Evolutionary conservation across 2,797 vertebrate species (phyloP), one percentile per base, ranked within the genome.

Genomic region (Acestrorhynchus altus): DNA sequence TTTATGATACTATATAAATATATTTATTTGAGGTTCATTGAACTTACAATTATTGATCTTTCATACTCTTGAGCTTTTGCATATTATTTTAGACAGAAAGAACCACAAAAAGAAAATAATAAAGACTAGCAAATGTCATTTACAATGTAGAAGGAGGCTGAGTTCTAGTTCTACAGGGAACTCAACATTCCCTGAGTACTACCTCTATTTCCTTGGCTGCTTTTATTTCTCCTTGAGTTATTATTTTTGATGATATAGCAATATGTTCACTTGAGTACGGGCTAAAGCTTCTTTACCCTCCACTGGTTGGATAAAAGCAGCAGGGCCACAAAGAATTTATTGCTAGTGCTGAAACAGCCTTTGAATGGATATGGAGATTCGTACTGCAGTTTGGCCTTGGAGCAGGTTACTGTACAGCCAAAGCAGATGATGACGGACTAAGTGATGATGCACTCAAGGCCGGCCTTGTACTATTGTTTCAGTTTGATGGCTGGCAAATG

Each of bases 381-480:
- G 7, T 44, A 31, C 46, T 18, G 46, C 24, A 49, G 49, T 35
- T 54, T 35, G 39, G 20, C 70, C 35, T 46, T 44, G 26, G 51
- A 15, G 9, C 49, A 54, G 31, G 13, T n/a, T 51, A n/a, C 68
- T 24, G 51, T 15, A 39, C 16, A 51, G 42, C 10, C 8, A 24
- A n/a, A 59, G 15, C 24, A 65, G 18, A 52, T 26, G 76, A 70
- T 52, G 47, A 68, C 18, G n/a, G 40, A 68, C 9, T 18, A 40
- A 26, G 22, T n/a, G 69, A n/a, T 42, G 42, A 67, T 49, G 24
- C 18, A 52, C 40, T 24, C 15, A 22, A 10, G 12, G 20, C 4
- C 26, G 24, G 31, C 68, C 35, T 56, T 42, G 67, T 20, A 24
- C 10, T 24, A 71, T 44, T 56, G 51, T 40, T 40, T 22, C 16